phyloP scores from a whole-genome alignment of 2,888 invertebrate genomes.

The Miltochrista miniata region DNA sequence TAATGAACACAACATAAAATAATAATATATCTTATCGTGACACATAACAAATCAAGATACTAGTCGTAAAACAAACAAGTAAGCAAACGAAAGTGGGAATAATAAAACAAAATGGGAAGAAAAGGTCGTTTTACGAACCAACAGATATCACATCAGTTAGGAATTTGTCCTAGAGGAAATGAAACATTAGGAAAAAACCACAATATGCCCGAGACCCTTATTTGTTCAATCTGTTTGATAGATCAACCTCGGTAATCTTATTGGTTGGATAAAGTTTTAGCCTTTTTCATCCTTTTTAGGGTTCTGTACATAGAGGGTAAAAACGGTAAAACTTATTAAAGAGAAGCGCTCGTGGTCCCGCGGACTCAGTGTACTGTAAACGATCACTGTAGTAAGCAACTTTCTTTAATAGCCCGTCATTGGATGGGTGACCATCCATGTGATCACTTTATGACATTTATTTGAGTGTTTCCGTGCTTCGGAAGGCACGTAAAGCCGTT shows the following conservation, averaged over 20 bases:
- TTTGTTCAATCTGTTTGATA: slow-evolving; percentile 23
- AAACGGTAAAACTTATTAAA: too few species aligned
- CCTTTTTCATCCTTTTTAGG: too few species aligned
- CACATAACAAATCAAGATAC: not conserved
- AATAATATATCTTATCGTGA: not conserved
- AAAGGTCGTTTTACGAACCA: slow-evolving; percentile 17
- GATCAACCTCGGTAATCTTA: slow-evolving; percentile 1
- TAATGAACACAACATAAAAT: not conserved
- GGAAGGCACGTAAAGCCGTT: too few species aligned
- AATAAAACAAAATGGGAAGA: slow-evolving; percentile 12
- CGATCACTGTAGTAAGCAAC: too few species aligned
- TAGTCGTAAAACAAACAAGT: slow-evolving; percentile 8
- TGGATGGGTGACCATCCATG: too few species aligned
- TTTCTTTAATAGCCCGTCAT: too few species aligned
- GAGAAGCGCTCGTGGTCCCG: too few species aligned
- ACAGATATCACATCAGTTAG: slow-evolving; percentile 33
- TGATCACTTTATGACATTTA: too few species aligned
- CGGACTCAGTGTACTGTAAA: too few species aligned
- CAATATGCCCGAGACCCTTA: slow-evolving; percentile 7
- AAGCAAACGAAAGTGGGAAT: slow-evolving; percentile 17
- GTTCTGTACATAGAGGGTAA: too few species aligned
- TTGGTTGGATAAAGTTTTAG: not conserved
- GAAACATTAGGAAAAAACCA: slow-evolving; percentile 23
- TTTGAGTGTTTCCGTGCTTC: too few species aligned
- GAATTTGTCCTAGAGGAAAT: slow-evolving; percentile 26